Conservation (phyloP, 2,113 vertebrate genomes). For the Otolemur garnettii region DNA sequence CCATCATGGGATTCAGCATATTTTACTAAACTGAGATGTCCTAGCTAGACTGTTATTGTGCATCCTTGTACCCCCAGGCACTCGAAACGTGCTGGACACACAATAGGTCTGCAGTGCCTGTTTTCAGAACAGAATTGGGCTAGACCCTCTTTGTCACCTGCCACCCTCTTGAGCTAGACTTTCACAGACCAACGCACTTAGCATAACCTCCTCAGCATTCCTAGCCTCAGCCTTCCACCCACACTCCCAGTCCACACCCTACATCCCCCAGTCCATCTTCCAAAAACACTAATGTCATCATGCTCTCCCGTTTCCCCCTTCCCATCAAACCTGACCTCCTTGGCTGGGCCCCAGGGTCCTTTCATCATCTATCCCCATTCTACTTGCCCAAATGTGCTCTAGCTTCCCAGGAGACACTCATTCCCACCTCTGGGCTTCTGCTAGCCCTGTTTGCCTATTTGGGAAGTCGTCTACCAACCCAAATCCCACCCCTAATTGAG, state of each 20-base stretch:
- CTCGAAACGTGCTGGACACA: neutral
- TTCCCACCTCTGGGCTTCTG: constrained; percentile 27
- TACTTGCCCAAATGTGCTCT: neutral
- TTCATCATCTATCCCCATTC: constrained; percentile 20
- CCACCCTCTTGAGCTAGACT: neutral
- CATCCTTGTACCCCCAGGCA: neutral
- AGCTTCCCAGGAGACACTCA: constrained; percentile 60
- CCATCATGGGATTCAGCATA: neutral
- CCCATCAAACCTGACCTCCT: neutral
- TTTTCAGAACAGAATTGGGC: neutral
- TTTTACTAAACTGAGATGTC: too few relatives aligned
- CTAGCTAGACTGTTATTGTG: neutral
- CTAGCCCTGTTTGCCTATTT: neutral
- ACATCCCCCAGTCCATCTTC: neutral
- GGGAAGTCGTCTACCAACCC: constrained; percentile 39
- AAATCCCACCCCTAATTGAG: neutral
- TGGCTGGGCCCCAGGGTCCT: constrained; percentile 53
- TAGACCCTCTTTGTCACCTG: neutral
- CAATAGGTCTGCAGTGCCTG: neutral
- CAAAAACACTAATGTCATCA: neutral
- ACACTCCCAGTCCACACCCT: neutral
- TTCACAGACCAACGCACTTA: neutral
- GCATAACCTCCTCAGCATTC: neutral
- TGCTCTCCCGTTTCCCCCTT: neutral
- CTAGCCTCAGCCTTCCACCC: neutral